A percentile compares a stretch with the other conserved stretches of the same genome.
Evolutionary conservation across 2,797 vertebrate species (phyloP).

Genomic region (Sciurus carolinensis): DNA sequence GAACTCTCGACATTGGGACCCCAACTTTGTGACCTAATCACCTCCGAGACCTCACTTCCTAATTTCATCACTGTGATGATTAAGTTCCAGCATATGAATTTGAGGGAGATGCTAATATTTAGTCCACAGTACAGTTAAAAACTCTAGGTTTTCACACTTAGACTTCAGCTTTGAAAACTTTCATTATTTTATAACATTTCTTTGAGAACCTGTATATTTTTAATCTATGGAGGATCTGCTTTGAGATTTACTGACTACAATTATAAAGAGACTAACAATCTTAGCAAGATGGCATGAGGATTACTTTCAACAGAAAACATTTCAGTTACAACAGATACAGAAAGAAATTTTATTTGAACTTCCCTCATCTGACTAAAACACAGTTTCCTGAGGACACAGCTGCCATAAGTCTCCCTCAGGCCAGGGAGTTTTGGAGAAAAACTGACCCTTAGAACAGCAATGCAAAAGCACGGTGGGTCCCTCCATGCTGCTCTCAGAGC

Average conservation of each 20-base stretch:
- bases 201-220: not conserved
- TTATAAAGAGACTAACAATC: not conserved
- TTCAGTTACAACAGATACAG: not conserved
- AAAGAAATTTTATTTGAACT: not conserved
- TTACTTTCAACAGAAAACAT: not conserved
- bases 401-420: not conserved
- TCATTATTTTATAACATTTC: not conserved
- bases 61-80: not conserved
- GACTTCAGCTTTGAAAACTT: not conserved
- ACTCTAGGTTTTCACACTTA: not conserved
- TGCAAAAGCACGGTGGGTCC: not conserved
- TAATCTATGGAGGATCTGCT: not conserved
- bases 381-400: not conserved
- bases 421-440: not conserved
- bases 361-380: not conserved
- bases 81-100: not conserved
- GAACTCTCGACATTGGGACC: too few relatives aligned
- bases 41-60: too few relatives aligned
- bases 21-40: not conserved
- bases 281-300: not conserved
- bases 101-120: not conserved
- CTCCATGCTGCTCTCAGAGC: not conserved
- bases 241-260: conserved; percentile 4
- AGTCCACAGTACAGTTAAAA: not conserved
- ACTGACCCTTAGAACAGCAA: not conserved